Evolutionary conservation across 2,113 vertebrate species (phyloP).

Genomic region (Menidia beryllina): DNA sequence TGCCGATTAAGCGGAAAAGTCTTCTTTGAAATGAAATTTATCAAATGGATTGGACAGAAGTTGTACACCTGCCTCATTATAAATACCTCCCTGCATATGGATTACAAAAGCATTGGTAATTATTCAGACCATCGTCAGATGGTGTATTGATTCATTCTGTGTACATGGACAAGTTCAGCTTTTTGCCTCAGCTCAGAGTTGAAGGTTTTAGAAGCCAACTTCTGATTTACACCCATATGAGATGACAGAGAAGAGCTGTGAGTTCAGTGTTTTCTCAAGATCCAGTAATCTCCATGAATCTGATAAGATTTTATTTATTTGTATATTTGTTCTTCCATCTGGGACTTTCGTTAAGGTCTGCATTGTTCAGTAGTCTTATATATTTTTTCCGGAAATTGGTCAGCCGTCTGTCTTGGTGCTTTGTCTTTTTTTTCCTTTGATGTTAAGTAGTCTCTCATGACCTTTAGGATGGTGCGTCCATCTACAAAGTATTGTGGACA

Average conservation of each 20-base stretch:
- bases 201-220: conserved; percentile 15
- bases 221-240: conserved; percentile 33
- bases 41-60: conserved; percentile 39
- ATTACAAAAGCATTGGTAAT: conserved; percentile 61
- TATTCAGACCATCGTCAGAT: conserved; percentile 52
- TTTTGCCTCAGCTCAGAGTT: conserved; percentile 18
- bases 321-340: no score
- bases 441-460: no score
- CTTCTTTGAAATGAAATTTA: conserved; percentile 55
- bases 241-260: not conserved
- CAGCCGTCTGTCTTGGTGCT: no score
- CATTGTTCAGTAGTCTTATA: no score
- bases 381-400: no score
- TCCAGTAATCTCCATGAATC: conserved; percentile 8
- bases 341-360: no score
- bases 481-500: no score
- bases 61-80: conserved; percentile 41
- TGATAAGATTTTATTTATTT: no score
- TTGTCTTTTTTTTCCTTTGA: no score
- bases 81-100: conserved; percentile 53
- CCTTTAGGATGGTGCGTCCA: no score
- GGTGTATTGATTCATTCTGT: conserved; percentile 60
- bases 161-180: conserved; percentile 28
- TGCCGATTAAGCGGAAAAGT: conserved; percentile 60
- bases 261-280: conserved; percentile 12